Evolutionary conservation across 2,797 vertebrate species (phyloP).

Genomic region (Ambastaia sidthimunki): DNA sequence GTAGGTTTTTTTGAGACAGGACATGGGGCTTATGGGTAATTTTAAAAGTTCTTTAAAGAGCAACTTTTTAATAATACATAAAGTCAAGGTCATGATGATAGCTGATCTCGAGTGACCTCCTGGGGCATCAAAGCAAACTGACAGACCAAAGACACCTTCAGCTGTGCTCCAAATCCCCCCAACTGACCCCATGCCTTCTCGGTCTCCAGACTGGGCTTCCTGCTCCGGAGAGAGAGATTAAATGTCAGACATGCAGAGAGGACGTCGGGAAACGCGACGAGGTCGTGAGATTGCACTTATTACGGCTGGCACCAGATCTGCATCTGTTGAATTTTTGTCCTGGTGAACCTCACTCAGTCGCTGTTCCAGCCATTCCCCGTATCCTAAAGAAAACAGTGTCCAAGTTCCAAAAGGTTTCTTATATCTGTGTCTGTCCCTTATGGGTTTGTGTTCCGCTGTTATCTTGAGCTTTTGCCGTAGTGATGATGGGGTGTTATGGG

Average conservation of each 20-base stretch:
- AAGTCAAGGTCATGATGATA: slow-evolving; percentile 16
- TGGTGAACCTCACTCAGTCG: not conserved
- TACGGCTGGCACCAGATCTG: slow-evolving; percentile 36
- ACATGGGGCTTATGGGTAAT: slow-evolving; percentile 1
- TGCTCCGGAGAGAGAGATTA: slow-evolving; percentile 39
- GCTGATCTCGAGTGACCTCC: slow-evolving; percentile 25
- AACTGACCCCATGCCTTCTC: not conserved
- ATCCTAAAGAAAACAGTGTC: slow-evolving; percentile 30
- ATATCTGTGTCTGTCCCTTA: slow-evolving; percentile 21
- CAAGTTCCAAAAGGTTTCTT: not conserved
- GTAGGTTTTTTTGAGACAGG: not conserved
- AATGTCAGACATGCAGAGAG: slow-evolving; percentile 60
- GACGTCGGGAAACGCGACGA: slow-evolving; percentile 38
- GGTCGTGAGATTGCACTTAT: slow-evolving; percentile 54
- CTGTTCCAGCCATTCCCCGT: not conserved
- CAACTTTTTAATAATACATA: not conserved
- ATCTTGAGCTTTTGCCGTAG: slow-evolving; percentile 19
- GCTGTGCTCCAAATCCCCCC: slow-evolving; percentile 12
- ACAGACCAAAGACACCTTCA: slow-evolving; percentile 52
- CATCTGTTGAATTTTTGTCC: slow-evolving; percentile 23
- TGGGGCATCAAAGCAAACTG: slow-evolving; percentile 53
- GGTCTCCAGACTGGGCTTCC: slow-evolving; percentile 28
- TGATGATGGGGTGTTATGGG: slow-evolving; percentile 32
- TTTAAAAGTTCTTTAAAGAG: slow-evolving; percentile 24
- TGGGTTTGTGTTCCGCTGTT: slow-evolving; percentile 41